These are phyloP conservation scores for Triplophysa dalaica DNA, from an alignment of 2,113 vertebrate genomes.

Conservation along the genomic window DNA sequence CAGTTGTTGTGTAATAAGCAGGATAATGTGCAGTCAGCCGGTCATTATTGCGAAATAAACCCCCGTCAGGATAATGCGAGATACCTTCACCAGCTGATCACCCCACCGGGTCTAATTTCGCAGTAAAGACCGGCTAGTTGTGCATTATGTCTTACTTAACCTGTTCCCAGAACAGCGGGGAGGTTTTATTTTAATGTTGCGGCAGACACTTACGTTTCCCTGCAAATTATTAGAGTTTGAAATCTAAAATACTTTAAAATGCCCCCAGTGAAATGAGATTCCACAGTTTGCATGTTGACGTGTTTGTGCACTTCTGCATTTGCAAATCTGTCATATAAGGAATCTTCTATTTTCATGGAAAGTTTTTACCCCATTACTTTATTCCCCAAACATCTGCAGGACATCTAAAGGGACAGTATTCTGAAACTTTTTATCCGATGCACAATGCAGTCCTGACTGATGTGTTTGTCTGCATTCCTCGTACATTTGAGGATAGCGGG, in stretches of 20 bases:
- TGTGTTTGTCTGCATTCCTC: conserved; percentile 18
- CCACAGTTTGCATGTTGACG: background rate
- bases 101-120: too few relatives aligned
- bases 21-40: too few relatives aligned
- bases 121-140: too few relatives aligned
- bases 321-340: background rate
- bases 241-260: background rate
- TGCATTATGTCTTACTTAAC: background rate
- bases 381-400: conserved; percentile 12
- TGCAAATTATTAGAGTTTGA: too few relatives aligned
- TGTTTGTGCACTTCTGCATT: background rate
- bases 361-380: background rate
- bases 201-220: too few relatives aligned
- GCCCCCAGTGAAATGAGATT: background rate
- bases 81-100: too few relatives aligned
- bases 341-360: conserved; percentile 23
- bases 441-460: background rate
- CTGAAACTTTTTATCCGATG: background rate
- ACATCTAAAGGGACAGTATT: conserved; percentile 18
- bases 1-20: too few relatives aligned
- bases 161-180: background rate
- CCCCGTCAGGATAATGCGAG: too few relatives aligned
- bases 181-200: background rate
- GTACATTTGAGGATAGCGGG: conserved; percentile 18
- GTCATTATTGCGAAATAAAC: too few relatives aligned